Conservation (phyloP, 2,797 vertebrate genomes). For the Spizella passerina region DNA sequence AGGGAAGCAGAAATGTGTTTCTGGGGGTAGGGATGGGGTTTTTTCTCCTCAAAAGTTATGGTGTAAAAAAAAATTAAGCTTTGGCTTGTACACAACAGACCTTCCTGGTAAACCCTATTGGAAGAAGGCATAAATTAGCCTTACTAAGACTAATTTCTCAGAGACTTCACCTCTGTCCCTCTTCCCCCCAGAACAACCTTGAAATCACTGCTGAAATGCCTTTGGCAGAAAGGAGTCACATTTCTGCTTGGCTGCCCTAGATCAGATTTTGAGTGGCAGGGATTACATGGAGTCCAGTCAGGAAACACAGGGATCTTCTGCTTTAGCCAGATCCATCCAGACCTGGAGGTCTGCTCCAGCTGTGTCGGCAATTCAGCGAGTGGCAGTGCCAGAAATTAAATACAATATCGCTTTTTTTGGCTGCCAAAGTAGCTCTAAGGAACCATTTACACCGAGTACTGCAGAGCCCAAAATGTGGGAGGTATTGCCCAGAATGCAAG, state of each 20-base stretch:
- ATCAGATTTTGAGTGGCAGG: neutral
- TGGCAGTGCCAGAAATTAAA: constrained; percentile 61
- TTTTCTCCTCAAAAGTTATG: neutral
- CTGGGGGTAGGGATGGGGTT: neutral
- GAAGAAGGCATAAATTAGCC: neutral
- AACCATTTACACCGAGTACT: constrained; percentile 53
- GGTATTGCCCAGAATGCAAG: constrained; percentile 61
- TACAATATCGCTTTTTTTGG: constrained; percentile 47
- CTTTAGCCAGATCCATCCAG: constrained; percentile 25
- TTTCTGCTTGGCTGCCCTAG: constrained; percentile 9
- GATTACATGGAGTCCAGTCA: neutral
- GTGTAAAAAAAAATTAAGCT: neutral
- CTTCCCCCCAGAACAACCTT: neutral
- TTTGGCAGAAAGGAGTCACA: neutral
- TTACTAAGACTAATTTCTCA: neutral
- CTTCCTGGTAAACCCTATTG: neutral
- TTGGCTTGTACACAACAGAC: neutral
- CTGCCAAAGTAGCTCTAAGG: constrained; percentile 54
- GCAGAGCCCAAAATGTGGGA: constrained; percentile 54
- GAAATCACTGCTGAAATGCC: neutral
- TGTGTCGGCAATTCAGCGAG: constrained; percentile 40
- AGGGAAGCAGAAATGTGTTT: neutral
- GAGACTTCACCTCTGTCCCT: neutral
- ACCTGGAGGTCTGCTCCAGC: constrained; percentile 57
- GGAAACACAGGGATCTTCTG: constrained; percentile 6